Base-by-base conservation (phyloP, 2,888 invertebrate genomes). In the Tineola bisselliella region DNA sequence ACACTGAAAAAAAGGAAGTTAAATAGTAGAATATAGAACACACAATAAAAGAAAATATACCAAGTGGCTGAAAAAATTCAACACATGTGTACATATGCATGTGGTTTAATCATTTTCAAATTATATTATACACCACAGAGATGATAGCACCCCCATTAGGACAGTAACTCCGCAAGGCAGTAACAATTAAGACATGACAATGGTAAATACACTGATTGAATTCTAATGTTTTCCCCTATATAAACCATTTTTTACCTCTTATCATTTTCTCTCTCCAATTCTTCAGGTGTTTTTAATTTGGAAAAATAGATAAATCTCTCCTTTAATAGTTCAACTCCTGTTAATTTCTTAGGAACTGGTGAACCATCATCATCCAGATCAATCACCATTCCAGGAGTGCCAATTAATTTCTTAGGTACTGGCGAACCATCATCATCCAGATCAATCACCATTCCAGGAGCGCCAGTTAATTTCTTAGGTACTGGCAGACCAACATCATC, bases 231-330 rank as follows among this genome's bases (percentile, higher is more conserved):
- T n/a, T n/a, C n/a, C n/a, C n/a, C n/a, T n/a, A n/a, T n/a, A n/a
- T n/a, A n/a, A n/a, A n/a, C n/a, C n/a, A n/a, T n/a, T n/a, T n/a
- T 77, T 75, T 77, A 90, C 90, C 79, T 89, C 67, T 89, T 76
- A 71, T 90, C 83, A 65, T 89, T 79, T 70, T 88, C 82, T 68
- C 89, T 76, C 74, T 89, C 79, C 64, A 79, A 68, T 74, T 90
- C 84, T 61, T 82, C 84, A 0, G 81, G 76, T 31, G 89, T 89
- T 62, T 88, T 88, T 0, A 82, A 68, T 48, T 88, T 84, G 0
- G 91, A 84, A 67, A 94, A 94, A 70, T 90, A 90, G 43, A 91
- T 81, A 72, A 94, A 93, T 64, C 94, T 87, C 66, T 93, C 88
- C 73, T 93, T 90, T 33, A 96, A 83, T 62, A 89, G 81, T 64